phyloP scores from a whole-genome alignment of 2,797 vertebrate genomes.

The Falco cherrug region DNA sequence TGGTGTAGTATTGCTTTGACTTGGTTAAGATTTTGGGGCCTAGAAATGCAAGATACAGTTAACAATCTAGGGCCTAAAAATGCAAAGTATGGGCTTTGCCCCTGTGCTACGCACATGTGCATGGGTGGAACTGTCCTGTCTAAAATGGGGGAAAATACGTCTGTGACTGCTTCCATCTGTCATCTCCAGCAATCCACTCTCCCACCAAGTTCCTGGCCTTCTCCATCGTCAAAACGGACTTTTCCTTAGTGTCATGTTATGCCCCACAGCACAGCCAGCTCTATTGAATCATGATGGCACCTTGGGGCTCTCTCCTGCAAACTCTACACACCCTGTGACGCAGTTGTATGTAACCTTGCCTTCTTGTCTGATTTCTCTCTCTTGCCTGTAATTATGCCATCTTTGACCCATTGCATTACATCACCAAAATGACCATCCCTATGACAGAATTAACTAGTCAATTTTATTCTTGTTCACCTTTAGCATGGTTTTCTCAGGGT shows the following conservation, averaged over 20 bases:
- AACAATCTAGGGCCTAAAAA: constrained; percentile 42
- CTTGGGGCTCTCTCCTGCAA: constrained; percentile 51
- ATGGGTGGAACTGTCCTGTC: background rate
- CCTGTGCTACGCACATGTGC: background rate
- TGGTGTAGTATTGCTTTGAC: constrained; percentile 21
- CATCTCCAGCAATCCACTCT: constrained; percentile 55
- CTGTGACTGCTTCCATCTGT: constrained; percentile 31
- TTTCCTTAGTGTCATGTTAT: constrained; percentile 43
- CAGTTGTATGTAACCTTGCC: constrained; percentile 46
- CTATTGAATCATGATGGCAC: constrained; percentile 44
- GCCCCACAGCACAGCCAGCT: constrained; percentile 59
- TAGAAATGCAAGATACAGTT: background rate
- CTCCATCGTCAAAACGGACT: constrained; percentile 41
- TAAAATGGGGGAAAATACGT: constrained; percentile 13
- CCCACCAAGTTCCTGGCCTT: constrained; percentile 63
- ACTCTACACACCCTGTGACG: constrained; percentile 25
- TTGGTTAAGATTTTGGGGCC: constrained; percentile 33
- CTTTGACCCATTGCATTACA: constrained; percentile 40
- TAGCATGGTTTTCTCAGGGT: constrained; percentile 40
- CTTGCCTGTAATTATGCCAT: constrained; percentile 28
- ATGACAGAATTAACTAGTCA: background rate
- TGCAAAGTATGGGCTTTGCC: background rate
- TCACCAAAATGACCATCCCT: constrained; percentile 29
- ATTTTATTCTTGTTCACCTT: constrained; percentile 44
- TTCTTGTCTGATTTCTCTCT: constrained; percentile 56